A percentile compares a stretch with the other conserved stretches of the same genome.
Conservation (phyloP, 2,888 invertebrate genomes). For the Leptopilina myrica region DNA sequence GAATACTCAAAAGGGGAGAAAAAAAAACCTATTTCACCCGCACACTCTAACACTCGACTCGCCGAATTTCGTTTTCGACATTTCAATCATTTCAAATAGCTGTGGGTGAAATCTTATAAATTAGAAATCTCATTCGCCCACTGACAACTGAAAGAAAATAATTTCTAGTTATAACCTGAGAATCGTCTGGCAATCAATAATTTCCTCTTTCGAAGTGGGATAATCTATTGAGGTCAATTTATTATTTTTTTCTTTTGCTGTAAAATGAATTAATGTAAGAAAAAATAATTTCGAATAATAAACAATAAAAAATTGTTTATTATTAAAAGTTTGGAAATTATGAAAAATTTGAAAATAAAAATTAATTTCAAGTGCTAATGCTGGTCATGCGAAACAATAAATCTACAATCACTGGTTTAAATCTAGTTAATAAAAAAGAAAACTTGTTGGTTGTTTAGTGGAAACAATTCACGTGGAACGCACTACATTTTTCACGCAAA, state of each 20-base stretch:
- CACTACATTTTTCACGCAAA: constrained; percentile 1
- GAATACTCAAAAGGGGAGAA: neutral
- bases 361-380: neutral
- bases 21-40: neutral
- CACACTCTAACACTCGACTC: neutral
- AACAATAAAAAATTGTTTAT: too few species aligned
- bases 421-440: neutral
- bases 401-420: neutral
- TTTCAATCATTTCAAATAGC: neutral
- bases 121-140: too few species aligned
- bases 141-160: neutral
- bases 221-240: too few species aligned
- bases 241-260: too few species aligned
- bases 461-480: neutral
- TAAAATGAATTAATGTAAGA: too few species aligned
- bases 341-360: neutral
- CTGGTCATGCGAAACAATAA: constrained; percentile 5
- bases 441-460: neutral
- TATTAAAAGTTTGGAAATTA: too few species aligned
- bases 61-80: neutral
- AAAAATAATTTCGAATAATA: too few species aligned
- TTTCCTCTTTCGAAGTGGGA: neutral
- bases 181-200: neutral
- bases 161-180: neutral
- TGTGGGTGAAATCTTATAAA: neutral